A percentile compares a stretch with the other conserved stretches of the same genome.
phyloP scores from a whole-genome alignment of 2,888 invertebrate species.

The Lathronympha strigana region DNA sequence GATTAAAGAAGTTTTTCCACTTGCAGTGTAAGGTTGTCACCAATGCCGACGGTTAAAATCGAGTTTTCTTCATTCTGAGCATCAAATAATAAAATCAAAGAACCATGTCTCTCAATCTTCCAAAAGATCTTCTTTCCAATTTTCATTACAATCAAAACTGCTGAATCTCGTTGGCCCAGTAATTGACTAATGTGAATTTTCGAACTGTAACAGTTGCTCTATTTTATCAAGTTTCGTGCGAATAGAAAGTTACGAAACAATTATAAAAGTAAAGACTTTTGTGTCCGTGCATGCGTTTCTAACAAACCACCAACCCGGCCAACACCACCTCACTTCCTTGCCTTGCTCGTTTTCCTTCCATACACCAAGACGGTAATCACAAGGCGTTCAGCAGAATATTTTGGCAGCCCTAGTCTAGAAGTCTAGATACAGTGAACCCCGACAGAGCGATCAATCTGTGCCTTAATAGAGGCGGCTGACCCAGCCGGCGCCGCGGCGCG shows the following conservation, averaged over 20 bases:
- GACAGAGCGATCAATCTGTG: slow-evolving; percentile 77
- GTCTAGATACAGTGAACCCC: slow-evolving; percentile 59
- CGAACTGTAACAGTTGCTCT: too few relatives aligned
- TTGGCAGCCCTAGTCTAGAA: slow-evolving; percentile 46
- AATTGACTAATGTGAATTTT: too few relatives aligned
- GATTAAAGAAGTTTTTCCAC: slow-evolving; percentile 23
- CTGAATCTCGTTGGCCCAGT: too few relatives aligned
- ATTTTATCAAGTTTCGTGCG: too few relatives aligned
- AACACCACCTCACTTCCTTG: background rate
- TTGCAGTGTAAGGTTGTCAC: slow-evolving; percentile 24
- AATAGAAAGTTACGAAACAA: too few relatives aligned
- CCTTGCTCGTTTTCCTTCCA: too few relatives aligned
- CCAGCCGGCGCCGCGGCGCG: slow-evolving; percentile 70
- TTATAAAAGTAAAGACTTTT: too few relatives aligned
- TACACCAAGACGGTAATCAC: background rate
- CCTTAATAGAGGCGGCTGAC: slow-evolving; percentile 74
- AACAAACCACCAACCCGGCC: too few relatives aligned
- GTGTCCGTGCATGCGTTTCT: too few relatives aligned
- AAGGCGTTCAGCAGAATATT: slow-evolving; percentile 9
- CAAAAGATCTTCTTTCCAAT: too few relatives aligned
- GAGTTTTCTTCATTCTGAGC: background rate
- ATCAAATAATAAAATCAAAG: background rate
- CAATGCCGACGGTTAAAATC: background rate
- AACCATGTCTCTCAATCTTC: too few relatives aligned
- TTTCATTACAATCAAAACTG: too few relatives aligned